Evolutionary conservation across 1,140 invertebrate genomes (phyloP), one percentile per base, ranked within the genome.

Genomic region (Eubasilissa regina): DNA sequence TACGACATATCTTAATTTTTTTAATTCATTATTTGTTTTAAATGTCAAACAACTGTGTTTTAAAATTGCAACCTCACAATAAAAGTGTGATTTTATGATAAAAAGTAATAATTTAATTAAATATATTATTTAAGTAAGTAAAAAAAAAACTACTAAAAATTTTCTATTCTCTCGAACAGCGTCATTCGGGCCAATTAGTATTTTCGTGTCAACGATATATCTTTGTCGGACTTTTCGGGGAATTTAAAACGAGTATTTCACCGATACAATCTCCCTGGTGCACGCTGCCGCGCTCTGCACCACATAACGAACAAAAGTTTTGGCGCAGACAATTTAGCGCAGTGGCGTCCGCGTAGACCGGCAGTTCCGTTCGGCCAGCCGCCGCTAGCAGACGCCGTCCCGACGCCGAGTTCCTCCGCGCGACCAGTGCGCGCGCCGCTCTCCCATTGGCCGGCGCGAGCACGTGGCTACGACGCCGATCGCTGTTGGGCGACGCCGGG

Each of bases 251-350:
- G 58, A 62, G 25, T 25, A 62, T 62, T 62, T 62, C 25, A 21
- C 25, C 58, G 21, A 62, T 62, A 21, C 25, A 21, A 21, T 11
- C 21, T 0, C 4, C 58, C 4, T 17, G 45, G 25, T 70, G 66
- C 25, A 53, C 11, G 45, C 47, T 25, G 47, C 47, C 48, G n/a
- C 17, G 15, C 12, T 43, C 12, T 12, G 4, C 13, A 47, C 13
- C 44, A 68, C 44, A 45, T 8, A 19, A 64, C 3, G 10, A 13
- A 43, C 0, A 11, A 64, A 45, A 3, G 15, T 72, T 73, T 73
- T 58, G 70, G 70, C 70, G 70, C 70, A 74, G 53, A 55, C 51
- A 55, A 35, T 74, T 74, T 74, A 74, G 70, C 70, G 70, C 70
- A 74, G 48, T 15, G 53, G 70, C 51, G 17, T 64, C 0, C 43